phyloP scores from a whole-genome alignment of 2,113 vertebrate species.

The Choloepus hoffmanni region DNA sequence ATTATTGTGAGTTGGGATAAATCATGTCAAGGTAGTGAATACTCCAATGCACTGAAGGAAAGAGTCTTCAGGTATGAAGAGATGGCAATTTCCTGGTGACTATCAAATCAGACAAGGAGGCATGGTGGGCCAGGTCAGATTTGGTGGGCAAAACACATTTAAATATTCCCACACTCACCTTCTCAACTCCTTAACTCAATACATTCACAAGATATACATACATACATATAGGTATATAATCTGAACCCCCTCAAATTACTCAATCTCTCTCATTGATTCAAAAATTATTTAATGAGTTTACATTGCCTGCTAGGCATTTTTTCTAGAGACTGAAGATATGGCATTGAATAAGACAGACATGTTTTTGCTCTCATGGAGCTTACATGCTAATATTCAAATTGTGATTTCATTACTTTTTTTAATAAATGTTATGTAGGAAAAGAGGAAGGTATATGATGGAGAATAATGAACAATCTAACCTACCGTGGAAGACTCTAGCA shows the following conservation, averaged over 20 bases:
- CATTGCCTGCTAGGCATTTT: background rate
- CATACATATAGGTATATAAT: background rate
- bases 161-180: background rate
- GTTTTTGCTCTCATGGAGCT: background rate
- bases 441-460: accelerated
- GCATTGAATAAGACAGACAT: background rate
- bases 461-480: background rate
- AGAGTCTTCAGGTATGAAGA: background rate
- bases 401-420: background rate
- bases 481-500: too few relatives aligned
- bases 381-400: background rate
- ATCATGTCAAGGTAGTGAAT: background rate
- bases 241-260: background rate
- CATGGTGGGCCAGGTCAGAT: background rate
- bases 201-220: too few relatives aligned
- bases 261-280: background rate
- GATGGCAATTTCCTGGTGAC: background rate
- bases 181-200: background rate
- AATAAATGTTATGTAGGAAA: background rate
- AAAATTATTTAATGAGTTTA: background rate
- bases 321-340: background rate
- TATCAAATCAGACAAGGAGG: background rate
- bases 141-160: background rate
- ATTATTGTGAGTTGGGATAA: background rate
- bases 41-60: background rate